A percentile compares a stretch with the other conserved stretches of the same genome.
phyloP scores from a whole-genome alignment of 2,113 vertebrate genomes.

The Pyxicephalus adspersus region DNA sequence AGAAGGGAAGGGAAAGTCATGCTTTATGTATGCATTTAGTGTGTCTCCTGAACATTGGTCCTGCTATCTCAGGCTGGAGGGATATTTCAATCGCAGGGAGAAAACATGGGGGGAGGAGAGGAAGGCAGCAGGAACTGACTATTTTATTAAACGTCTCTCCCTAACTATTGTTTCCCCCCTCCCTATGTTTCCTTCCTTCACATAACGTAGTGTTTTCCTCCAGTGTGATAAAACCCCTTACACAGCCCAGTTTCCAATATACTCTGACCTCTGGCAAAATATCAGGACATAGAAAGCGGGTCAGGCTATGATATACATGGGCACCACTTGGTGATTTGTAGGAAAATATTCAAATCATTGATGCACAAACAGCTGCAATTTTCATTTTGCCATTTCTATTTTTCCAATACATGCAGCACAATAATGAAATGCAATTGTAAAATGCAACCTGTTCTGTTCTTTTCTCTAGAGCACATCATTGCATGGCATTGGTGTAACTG shows the following conservation, averaged over 20 bases:
- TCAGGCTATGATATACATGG: no score
- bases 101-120: conserved; percentile 42
- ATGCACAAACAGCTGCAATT: background rate
- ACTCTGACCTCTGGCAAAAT: background rate
- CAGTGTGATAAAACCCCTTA: conserved; percentile 18
- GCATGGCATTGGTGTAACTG: no score
- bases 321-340: no score
- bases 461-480: no score
- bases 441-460: no score
- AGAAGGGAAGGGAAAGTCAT: background rate
- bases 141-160: conserved; percentile 49
- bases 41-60: conserved; percentile 34
- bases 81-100: conserved; percentile 38
- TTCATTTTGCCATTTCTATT: no score
- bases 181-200: conserved; percentile 53
- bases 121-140: conserved; percentile 50
- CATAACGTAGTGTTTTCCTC: conserved; percentile 49
- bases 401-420: no score
- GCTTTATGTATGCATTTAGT: background rate
- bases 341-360: background rate
- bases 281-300: background rate
- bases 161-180: conserved; percentile 54
- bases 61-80: conserved; percentile 32
- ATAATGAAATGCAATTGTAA: no score
- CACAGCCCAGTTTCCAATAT: conserved; percentile 1